Conservation (phyloP, 2,888 invertebrate genomes). For the Synergus itoensis region DNA sequence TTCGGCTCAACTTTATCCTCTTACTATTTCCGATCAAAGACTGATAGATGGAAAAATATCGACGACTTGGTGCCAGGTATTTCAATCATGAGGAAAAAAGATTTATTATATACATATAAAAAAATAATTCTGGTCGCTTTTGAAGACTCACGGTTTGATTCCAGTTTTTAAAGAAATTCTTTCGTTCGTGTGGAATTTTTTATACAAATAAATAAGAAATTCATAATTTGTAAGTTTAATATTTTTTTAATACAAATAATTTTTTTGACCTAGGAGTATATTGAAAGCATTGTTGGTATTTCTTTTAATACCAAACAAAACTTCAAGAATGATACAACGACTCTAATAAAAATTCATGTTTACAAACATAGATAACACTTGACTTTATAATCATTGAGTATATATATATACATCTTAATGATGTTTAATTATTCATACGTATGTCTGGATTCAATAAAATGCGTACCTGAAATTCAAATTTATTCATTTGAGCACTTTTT, state of each 20-base stretch:
- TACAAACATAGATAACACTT: not conserved
- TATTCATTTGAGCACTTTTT: not conserved
- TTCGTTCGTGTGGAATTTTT: no score
- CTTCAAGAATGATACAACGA: not conserved
- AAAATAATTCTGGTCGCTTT: no score
- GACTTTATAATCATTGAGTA: not conserved
- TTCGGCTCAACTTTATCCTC: constrained; percentile 85
- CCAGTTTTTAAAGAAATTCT: no score
- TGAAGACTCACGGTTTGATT: no score
- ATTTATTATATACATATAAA: not conserved
- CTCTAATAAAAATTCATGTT: constrained; percentile 7
- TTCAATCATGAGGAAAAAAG: constrained; percentile 44
- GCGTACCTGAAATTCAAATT: not conserved
- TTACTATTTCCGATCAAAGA: constrained; percentile 88
- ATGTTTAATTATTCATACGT: not conserved
- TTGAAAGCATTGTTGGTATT: not conserved
- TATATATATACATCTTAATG: not conserved
- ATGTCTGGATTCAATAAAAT: not conserved
- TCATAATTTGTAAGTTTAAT: no score
- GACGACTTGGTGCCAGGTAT: constrained; percentile 90
- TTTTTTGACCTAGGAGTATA: constrained; percentile 34
- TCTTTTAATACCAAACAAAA: constrained; percentile 7
- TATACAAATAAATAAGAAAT: no score
- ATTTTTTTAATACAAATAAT: not conserved
- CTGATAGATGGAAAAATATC: constrained; percentile 87